Conservation (phyloP, 2,797 vertebrate species). For the Gallinago nigripennis region DNA sequence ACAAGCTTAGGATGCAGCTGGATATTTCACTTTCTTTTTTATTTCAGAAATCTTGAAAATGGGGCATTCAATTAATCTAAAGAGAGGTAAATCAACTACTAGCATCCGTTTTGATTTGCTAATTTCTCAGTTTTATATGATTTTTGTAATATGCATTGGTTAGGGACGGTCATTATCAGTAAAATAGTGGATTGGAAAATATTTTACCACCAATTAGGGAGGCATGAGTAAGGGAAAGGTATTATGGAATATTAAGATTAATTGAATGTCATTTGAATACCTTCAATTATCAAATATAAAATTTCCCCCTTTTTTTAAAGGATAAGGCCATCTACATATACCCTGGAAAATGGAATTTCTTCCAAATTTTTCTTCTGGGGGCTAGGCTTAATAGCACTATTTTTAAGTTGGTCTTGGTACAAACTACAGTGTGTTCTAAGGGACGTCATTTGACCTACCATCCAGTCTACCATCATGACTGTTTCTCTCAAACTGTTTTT, state of each 20-base stretch:
- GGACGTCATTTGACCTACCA: background rate
- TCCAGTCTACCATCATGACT: background rate
- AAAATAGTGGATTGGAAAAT: background rate
- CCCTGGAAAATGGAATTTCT: background rate
- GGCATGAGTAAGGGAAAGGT: background rate
- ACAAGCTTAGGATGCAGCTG: background rate
- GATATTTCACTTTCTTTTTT: background rate
- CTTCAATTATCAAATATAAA: background rate
- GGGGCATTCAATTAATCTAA: background rate
- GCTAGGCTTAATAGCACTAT: background rate
- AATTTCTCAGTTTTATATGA: background rate
- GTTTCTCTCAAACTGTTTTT: background rate
- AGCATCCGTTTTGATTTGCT: background rate
- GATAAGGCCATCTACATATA: background rate
- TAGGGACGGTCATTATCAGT: background rate
- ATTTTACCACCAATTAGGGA: background rate
- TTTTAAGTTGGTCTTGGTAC: background rate
- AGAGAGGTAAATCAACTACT: background rate
- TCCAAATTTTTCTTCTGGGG: background rate
- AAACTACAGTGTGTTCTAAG: background rate
- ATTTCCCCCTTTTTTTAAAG: background rate
- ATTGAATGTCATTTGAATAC: background rate
- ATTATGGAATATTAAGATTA: background rate
- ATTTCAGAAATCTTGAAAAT: background rate
- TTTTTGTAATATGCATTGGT: background rate